Evolutionary conservation across 2,113 vertebrate species (phyloP).

Genomic region (Brachionichthys hirsutus): DNA sequence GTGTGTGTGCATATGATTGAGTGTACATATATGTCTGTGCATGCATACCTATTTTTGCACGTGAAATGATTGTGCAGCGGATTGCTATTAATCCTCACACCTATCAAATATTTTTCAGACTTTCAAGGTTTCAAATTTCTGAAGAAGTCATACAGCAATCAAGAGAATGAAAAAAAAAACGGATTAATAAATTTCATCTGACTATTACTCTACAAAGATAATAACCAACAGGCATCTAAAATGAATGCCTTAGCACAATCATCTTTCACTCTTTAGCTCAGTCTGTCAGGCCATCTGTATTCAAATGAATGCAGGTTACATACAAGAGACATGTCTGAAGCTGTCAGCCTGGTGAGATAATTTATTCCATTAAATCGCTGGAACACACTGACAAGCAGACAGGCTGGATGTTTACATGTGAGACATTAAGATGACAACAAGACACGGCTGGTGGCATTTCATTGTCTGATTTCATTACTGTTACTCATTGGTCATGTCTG

Average conservation of each 20-base stretch:
- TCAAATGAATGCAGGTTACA: constrained; percentile 32
- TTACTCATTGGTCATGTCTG: not conserved
- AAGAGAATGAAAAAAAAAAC: not conserved
- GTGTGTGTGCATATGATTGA: constrained; percentile 3
- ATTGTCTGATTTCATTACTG: constrained; percentile 29
- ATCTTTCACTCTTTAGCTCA: constrained; percentile 18
- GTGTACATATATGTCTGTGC: too few relatives aligned
- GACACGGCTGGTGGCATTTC: constrained; percentile 36
- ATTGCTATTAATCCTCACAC: constrained; percentile 18
- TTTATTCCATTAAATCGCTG: constrained; percentile 58
- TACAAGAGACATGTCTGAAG: constrained; percentile 38
- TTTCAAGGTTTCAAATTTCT: not conserved
- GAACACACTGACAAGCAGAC: constrained; percentile 49
- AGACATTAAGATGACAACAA: constrained; percentile 48
- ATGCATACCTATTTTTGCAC: not conserved
- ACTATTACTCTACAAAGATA: not conserved
- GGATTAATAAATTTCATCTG: not conserved
- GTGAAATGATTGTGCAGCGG: not conserved
- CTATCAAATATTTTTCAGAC: not conserved
- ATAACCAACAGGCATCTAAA: not conserved
- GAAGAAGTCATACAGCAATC: not conserved
- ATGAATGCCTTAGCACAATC: constrained; percentile 7
- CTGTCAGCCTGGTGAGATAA: constrained; percentile 43
- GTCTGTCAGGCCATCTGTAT: constrained; percentile 33
- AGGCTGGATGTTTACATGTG: constrained; percentile 38